phyloP scores from a whole-genome alignment of 2,113 vertebrate species.

The Ochotona curzoniae region DNA sequence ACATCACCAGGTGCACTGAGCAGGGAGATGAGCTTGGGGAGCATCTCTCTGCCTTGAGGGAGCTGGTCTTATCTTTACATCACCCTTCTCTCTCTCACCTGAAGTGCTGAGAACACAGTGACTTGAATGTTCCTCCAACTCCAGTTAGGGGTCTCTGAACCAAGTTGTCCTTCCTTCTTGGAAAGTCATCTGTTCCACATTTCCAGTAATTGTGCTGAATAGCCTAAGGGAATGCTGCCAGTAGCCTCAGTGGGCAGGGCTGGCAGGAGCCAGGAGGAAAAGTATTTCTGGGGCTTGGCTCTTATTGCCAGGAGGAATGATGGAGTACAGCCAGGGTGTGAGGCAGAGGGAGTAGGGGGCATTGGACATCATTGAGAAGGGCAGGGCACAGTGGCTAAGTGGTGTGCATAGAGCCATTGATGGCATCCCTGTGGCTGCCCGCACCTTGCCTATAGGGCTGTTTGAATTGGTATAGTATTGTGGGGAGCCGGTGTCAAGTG shows the following conservation, averaged over 20 bases:
- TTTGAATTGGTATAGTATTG: neutral
- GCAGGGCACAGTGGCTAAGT: neutral
- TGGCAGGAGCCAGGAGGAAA: neutral
- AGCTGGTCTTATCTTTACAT: neutral
- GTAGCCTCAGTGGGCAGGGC: neutral
- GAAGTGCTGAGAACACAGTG: neutral
- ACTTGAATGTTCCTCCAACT: neutral
- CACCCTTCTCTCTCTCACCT: neutral
- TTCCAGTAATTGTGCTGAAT: conserved; percentile 1
- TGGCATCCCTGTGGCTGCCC: neutral
- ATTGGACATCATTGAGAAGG: neutral
- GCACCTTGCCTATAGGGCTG: neutral
- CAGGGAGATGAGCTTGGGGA: neutral
- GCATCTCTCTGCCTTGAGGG: neutral
- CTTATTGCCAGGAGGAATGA: neutral
- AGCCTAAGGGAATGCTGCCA: neutral
- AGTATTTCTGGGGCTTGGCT: neutral
- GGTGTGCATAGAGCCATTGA: neutral
- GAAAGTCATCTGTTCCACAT: neutral
- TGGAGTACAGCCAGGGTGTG: too few species aligned
- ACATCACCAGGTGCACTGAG: neutral
- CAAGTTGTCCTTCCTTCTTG: conserved; percentile 40
- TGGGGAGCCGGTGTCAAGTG: neutral
- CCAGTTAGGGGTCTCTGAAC: neutral
- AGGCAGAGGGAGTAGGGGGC: neutral